Base-by-base conservation (phyloP, 2,888 invertebrate species). In the Epirrita christyi region DNA sequence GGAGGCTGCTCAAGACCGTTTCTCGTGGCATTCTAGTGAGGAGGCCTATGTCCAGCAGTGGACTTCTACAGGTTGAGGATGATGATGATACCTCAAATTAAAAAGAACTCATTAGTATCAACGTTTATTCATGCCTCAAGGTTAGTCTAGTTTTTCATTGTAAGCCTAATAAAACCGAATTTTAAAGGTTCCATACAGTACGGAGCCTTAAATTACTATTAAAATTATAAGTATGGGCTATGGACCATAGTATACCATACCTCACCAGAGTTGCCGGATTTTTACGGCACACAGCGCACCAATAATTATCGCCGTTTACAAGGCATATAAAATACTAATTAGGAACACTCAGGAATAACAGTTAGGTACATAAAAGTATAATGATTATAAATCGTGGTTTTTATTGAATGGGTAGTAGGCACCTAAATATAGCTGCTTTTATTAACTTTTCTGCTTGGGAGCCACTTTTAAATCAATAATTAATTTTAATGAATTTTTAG, bases 271-370 rank as follows among this genome's bases (percentile, higher is more conserved):
- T 42, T 36, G 36, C 28, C 36, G 27, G 48, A 51, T 53, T 68
- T 68, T 71, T 70, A 65, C 64, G 41, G 49, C 50, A 48, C 32
- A 7, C 60, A 53, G 38, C 63, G 47, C 59, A 63, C 65, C 58
- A 64, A 61, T 67, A 61, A 60, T 67, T 64, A 64, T 61, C 61
- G 50, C 45, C 64, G 67, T 73, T 75, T 75, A 72, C 66, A 73
- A 68, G 70, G 49, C 59, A 59, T 68, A 68, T 79, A 78, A 80
- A 77, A 71, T 64, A 72, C 72, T 79, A 79, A 82, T 80, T 78
- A 78, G 68, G 68, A 66, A 72, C 68, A 71, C 68, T 67, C 63
- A 61, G 58, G 67, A 70, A 69, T 67, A 64, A 68, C 68, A 55
- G 69, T 68, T 66, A 70, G 65, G 64, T 67, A 64, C 75, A 68